Percentiles rank a stretch among this genome's conserved stretches.
phyloP scores from a whole-genome alignment of 2,888 invertebrate genomes.

The Pheosia gnoma region DNA sequence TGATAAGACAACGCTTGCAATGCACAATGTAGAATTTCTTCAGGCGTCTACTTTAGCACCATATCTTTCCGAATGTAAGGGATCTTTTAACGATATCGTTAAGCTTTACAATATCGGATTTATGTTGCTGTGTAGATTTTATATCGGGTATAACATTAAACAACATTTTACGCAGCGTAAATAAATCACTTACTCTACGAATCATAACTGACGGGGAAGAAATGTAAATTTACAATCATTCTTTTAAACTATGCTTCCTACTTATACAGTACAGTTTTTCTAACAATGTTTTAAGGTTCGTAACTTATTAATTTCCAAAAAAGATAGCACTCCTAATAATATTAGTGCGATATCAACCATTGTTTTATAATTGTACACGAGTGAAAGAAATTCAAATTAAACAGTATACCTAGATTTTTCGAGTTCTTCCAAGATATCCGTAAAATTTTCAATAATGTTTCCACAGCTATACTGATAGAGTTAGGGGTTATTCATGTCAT shows the following conservation, averaged over 20 bases:
- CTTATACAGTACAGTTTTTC: too few species aligned
- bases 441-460: too few species aligned
- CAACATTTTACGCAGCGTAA: background rate
- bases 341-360: too few species aligned
- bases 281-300: background rate
- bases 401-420: too few species aligned
- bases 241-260: background rate
- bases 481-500: too few species aligned
- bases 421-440: too few species aligned
- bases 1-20: constrained; percentile 15
- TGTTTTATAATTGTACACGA: too few species aligned
- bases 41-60: constrained; percentile 20
- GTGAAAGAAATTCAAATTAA: too few species aligned
- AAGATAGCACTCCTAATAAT: background rate
- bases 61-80: constrained; percentile 20
- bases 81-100: constrained; percentile 37
- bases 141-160: background rate
- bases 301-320: background rate
- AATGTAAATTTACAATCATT: constrained; percentile 3
- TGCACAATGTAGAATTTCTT: constrained; percentile 19
- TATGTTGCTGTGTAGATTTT: constrained; percentile 14
- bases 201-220: constrained; percentile 7
- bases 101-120: constrained; percentile 25
- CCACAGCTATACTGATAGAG: too few species aligned
- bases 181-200: constrained; percentile 3